Percentiles rank a stretch among this genome's conserved stretches.
Conservation (phyloP, 2,888 invertebrate genomes). For the Dysmachus trigonus region DNA sequence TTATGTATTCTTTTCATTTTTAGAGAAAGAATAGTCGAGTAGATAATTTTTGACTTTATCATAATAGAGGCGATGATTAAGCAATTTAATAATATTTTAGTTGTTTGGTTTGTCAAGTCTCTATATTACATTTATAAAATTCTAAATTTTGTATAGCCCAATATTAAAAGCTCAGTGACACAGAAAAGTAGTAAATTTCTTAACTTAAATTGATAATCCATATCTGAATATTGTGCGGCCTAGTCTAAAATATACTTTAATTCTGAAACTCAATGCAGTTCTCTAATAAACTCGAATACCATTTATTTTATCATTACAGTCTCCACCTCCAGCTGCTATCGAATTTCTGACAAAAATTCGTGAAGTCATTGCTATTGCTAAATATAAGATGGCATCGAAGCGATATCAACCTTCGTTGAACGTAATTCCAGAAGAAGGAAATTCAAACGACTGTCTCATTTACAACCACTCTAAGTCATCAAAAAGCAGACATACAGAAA, state of each 20-base stretch:
- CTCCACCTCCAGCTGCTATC: slow-evolving; percentile 88
- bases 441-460: slow-evolving; percentile 66
- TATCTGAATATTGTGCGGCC: too few relatives aligned
- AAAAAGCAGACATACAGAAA: slow-evolving; percentile 61
- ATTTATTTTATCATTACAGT: slow-evolving; percentile 67
- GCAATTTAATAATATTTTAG: too few relatives aligned
- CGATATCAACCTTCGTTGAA: slow-evolving; percentile 80
- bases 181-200: too few relatives aligned
- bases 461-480: slow-evolving; percentile 62
- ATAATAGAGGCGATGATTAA: too few relatives aligned
- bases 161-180: too few relatives aligned
- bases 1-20: too few relatives aligned
- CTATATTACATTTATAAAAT: too few relatives aligned
- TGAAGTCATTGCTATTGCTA: slow-evolving; percentile 89
- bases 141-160: too few relatives aligned
- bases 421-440: slow-evolving; percentile 82
- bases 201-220: too few relatives aligned
- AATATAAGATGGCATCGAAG: slow-evolving; percentile 86
- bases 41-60: too few relatives aligned
- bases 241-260: background rate
- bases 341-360: slow-evolving; percentile 90
- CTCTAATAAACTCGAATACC: background rate
- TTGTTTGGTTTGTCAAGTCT: too few relatives aligned
- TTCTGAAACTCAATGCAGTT: background rate
- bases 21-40: too few relatives aligned